Base-by-base conservation (phyloP, 2,888 invertebrate genomes). In the Xanthorhoe designata region DNA sequence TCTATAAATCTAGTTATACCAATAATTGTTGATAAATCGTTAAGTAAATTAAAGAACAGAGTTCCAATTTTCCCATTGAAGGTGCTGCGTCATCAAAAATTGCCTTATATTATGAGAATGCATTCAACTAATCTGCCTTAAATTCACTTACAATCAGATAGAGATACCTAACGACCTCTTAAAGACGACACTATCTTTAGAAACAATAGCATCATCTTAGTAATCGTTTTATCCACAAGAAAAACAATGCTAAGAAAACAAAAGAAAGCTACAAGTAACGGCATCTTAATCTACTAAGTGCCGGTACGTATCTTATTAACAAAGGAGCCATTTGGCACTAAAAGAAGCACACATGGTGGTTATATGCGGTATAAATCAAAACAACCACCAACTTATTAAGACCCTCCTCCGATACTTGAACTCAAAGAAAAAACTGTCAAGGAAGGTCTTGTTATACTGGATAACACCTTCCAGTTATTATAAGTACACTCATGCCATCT, bases 281-380 rank as follows among this genome's bases (percentile, higher is more conserved):
- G 54, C 56, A 54, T 63, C 64, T 61, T 72, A 71, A 73, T 73
- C 69, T 69, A 61, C 63, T 73, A 65, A 73, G 71, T 73, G 69
- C 58, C 54, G 51, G 55, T 60, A 68, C 63, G 76, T 74, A 75
- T 72, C 76, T 79, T 78, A 80, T 79, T 79, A 82, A 80, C 77
- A 78, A 75, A 75, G 71, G 65, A 61, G 52, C 75, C 75, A 73
- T 76, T 77, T 74, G 73, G 65, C 66, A 78, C 80, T 80, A 76
- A 74, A 59, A 76, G 73, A 71, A 75, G 68, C 77, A 76, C 74
- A 76, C 71, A 71, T 71, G 72, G 69, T 71, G 71, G 68, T 70
- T 71, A 74, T 69, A 77, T 72, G 59, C 63, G 66, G 66, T 71
- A 81, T 76, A 78, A 80, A 78, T 79, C 76, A 77, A 67, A 57